These are phyloP conservation scores for Columba livia DNA, from an alignment of 2,113 vertebrate genomes.

Conservation along the genomic window DNA sequence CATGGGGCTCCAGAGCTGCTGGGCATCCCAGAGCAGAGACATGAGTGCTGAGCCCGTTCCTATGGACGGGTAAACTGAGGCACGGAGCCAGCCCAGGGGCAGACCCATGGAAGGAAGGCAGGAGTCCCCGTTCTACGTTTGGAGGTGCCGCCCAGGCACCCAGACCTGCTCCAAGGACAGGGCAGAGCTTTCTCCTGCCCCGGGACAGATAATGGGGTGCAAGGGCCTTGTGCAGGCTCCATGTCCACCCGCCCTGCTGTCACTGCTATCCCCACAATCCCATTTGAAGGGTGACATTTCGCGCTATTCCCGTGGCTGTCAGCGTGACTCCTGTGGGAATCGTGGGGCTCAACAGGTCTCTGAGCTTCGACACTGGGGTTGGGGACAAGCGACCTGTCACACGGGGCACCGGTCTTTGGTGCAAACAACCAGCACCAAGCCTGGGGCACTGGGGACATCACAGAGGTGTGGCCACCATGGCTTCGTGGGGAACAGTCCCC, in stretches of 20 bases:
- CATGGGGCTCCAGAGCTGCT: not conserved
- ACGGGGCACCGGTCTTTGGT: not conserved
- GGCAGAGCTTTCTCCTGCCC: not conserved
- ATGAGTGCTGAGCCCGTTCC: fast-evolving
- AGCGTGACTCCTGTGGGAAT: not conserved
- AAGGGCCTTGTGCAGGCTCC: not conserved
- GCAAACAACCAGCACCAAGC: not conserved
- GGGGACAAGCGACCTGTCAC: not conserved
- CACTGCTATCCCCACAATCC: not conserved
- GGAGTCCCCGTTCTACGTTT: not conserved
- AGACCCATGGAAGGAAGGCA: not conserved
- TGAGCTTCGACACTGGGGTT: fast-evolving
- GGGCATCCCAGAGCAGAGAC: not conserved
- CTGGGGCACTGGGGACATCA: fast-evolving
- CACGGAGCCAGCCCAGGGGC: fast-evolving
- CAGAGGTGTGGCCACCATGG: not conserved
- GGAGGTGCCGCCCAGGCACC: not conserved
- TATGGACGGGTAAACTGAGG: not conserved
- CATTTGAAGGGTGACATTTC: not conserved
- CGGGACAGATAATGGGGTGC: not conserved
- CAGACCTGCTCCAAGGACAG: fast-evolving
- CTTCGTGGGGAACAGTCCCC: not conserved
- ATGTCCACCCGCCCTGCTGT: not conserved
- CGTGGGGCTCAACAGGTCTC: not conserved
- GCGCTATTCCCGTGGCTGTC: not conserved